Base-by-base conservation (phyloP, 2,113 vertebrate species). In the Arenaria interpres region DNA sequence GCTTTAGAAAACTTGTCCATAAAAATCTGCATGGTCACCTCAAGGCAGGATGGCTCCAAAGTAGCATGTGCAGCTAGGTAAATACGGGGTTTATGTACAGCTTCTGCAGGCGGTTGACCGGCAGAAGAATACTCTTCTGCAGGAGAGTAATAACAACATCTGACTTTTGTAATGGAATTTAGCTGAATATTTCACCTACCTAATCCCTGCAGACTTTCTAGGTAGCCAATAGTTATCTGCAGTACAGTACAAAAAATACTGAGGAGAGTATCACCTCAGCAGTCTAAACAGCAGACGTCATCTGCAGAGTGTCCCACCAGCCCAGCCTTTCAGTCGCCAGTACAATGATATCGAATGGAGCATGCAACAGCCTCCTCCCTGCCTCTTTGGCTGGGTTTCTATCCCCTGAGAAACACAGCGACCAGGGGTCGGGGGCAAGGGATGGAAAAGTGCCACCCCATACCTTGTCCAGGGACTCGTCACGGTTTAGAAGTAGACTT, bases 391-490 rank as follows among this genome's bases (percentile, higher is more conserved):
- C 16, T 3, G 4, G 4, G 5, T 60, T 77, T 48, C 16, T 22
- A 75, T 33, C 22, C 17, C 27, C 4, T 27, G 43, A 68, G 33
- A 88, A n/a, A n/a, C 13, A 37, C 19, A 56, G 23, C 35, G 68
- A 85, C 11, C 21, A 30, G 12, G 5, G 15, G 2, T 0, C 4
- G 2, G 30, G n/a, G 5, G 12, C 35, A 72, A 64, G n/a, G 68
- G 10, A 56, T 10, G 8, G 28, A 56, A 51, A 89, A n/a, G 11
- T 69, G 30, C 3, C 43, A 89, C 27, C 6, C 20, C 22, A 30
- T 23, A 78, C 20, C 19, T 85, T 64, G 48, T 9, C 7, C 48
- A 60, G 39, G 7, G 17, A 11, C 22, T 46, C 46, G 33, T 3
- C 1, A 0, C 24, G 12, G 22, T 59, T 74, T 67, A 63, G 19